A percentile compares a stretch with the other conserved stretches of the same genome.
Evolutionary conservation across 2,888 invertebrate species (phyloP).

Genomic region (Scaptomyza polygonia): DNA sequence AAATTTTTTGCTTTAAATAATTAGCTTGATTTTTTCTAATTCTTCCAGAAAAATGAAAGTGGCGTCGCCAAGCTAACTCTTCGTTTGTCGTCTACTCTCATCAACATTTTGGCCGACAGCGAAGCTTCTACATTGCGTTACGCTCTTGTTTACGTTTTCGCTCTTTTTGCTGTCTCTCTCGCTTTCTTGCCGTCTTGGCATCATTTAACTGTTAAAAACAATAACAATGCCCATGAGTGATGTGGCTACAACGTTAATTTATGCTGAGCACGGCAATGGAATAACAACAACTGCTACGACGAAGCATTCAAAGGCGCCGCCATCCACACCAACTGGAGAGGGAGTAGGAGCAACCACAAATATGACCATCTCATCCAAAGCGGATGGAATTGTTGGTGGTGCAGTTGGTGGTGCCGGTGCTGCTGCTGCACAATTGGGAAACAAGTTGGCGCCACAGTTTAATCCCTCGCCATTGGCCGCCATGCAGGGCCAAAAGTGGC

Average conservation of each 20-base stretch:
- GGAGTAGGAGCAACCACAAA: conserved; percentile 28
- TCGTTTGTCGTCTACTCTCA: conserved; percentile 46
- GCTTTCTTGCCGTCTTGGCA: conserved; percentile 1
- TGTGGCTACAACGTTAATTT: conserved; percentile 58
- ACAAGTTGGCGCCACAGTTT: conserved; percentile 37
- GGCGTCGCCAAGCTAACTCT: conserved; percentile 58
- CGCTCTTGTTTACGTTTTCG: conserved; percentile 12
- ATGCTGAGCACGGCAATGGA: conserved; percentile 60
- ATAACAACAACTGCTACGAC: conserved; percentile 24
- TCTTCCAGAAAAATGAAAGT: conserved; percentile 49
- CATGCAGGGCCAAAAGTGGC: conserved; percentile 81
- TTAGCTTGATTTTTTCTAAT: not conserved
- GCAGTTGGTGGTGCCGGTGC: conserved; percentile 19
- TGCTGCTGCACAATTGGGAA: conserved; percentile 36
- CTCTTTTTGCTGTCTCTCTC: not conserved
- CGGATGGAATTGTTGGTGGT: conserved; percentile 40
- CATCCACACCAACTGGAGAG: conserved; percentile 14
- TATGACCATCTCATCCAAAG: conserved; percentile 58
- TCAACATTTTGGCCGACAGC: conserved; percentile 50
- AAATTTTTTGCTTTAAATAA: not conserved
- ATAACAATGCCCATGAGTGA: conserved; percentile 68
- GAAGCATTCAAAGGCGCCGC: conserved; percentile 36
- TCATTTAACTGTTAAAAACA: conserved; percentile 32
- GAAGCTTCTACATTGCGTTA: conserved; percentile 39
- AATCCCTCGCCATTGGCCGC: conserved; percentile 26